Evolutionary conservation across 1,140 invertebrate species (phyloP).

Genomic region (Neocloeon triangulifer): DNA sequence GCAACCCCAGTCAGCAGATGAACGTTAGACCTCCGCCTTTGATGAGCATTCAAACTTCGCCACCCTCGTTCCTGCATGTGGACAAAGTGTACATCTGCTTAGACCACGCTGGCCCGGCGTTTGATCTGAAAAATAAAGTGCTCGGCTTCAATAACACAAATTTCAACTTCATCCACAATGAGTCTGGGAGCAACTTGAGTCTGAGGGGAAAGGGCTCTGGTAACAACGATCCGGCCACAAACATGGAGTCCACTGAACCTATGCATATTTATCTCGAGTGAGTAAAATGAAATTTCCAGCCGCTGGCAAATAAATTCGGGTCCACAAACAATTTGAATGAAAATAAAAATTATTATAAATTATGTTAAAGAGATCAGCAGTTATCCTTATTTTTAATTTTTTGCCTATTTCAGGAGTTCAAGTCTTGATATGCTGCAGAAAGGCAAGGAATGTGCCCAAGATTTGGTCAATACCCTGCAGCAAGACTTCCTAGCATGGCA

Average conservation of each 20-base stretch:
- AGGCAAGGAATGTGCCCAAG: conserved; percentile 46
- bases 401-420: conserved; percentile 27
- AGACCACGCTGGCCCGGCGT: conserved; percentile 48
- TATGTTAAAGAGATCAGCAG: conserved; percentile 1
- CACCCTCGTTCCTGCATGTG: conserved; percentile 17
- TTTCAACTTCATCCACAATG: conserved; percentile 49
- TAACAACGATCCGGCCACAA: conserved; percentile 30
- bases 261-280: conserved; percentile 53
- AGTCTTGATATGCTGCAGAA: conserved; percentile 41
- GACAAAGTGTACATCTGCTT: conserved; percentile 57
- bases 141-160: conserved; percentile 43
- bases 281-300: conserved; percentile 15
- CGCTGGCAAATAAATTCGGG: conserved; percentile 4
- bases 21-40: conserved; percentile 25
- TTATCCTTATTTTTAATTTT: conserved; percentile 1
- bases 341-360: conserved; percentile 1
- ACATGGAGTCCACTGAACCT: conserved; percentile 49
- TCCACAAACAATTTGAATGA: conserved; percentile 1
- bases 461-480: conserved; percentile 59
- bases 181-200: conserved; percentile 51
- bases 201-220: conserved; percentile 43
- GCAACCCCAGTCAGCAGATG: conserved; percentile 8
- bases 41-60: conserved; percentile 22
- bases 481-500: conserved; percentile 42
- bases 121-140: conserved; percentile 49